Evolutionary conservation across 1,140 invertebrate genomes (phyloP), one percentile per base, ranked within the genome.

Genomic region (Drosophila asahinai): DNA sequence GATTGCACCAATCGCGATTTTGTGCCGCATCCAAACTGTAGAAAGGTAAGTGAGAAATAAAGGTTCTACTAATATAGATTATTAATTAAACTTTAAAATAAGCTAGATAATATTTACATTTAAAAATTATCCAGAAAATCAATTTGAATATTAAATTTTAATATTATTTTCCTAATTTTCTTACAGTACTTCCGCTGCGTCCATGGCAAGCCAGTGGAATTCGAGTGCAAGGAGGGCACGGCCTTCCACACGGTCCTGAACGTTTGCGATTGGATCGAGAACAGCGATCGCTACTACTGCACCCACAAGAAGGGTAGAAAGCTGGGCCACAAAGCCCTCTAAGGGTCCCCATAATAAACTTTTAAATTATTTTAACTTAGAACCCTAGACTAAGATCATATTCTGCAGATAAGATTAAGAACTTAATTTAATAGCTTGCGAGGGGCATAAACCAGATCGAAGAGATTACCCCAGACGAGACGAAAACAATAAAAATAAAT

Each of bases 181-280:
- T 1, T 19, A 19, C 59, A 97, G 97, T 97, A 97, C 80, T 97
- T 96, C 93, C 94, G 96, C 57, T 97, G 97, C 84, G 96, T 96
- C 7, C 95, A 97, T 87, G 96, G 96, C 22, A 95, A 95, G 83
- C 94, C 95, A 7, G 93, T 96, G n/a, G 94, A 95, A 80, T 97
- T 96, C 83, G 93, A 94, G 19, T 97, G 97, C 83, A 94, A 95
- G 71, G 93, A 94, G 2, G 96, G 96, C 25, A 96, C 96, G 0
- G 94, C 96, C n/a, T 97, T 96, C 94, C 96, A 97, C 77, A 94
- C 94, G 0, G 91, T 94, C 15, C 94, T 94, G 33, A 95, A 95
- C 63, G 94, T 96, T 17, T 97, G 97, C 89, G 96, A 97, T 92
- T 97, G 97, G 97, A 96, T 96, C 6, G 94, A 95, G 42, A 96